phyloP scores from a whole-genome alignment of 2,797 vertebrate species.

The Botia kubotai region DNA sequence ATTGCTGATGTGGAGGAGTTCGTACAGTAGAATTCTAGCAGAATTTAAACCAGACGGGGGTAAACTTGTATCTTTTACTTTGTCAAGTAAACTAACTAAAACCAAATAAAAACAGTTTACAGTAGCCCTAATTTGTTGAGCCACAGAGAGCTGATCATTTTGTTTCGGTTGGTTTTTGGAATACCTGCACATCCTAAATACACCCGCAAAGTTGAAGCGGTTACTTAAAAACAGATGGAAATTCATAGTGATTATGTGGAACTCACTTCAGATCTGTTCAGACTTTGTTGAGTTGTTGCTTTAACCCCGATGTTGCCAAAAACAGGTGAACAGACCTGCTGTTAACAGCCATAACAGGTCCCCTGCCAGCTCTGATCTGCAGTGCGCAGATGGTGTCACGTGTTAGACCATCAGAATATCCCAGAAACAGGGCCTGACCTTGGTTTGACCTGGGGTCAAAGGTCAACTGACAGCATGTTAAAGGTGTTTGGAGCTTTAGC shows the following conservation, averaged over 20 bases:
- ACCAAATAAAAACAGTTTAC: not conserved
- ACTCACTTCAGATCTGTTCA: not conserved
- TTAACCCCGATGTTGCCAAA: conserved; percentile 38
- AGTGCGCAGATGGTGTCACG: conserved; percentile 3
- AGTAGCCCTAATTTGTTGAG: not conserved
- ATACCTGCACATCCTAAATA: not conserved
- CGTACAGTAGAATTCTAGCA: not conserved
- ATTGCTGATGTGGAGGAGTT: conserved; percentile 5
- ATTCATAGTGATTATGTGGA: not conserved
- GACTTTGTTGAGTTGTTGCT: conserved; percentile 38
- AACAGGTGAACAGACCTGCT: conserved; percentile 42
- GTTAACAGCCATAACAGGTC: conserved; percentile 29
- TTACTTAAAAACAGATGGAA: conserved; percentile 2
- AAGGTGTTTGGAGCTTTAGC: not conserved
- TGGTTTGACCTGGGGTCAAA: not conserved
- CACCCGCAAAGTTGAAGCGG: not conserved
- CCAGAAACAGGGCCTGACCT: conserved; percentile 12
- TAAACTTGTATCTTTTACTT: not conserved
- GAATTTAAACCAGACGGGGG: not conserved
- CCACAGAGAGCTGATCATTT: not conserved
- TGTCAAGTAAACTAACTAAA: conserved; percentile 14
- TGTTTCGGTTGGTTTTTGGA: not conserved
- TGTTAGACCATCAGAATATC: not conserved
- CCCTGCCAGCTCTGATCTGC: conserved; percentile 9
- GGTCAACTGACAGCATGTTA: not conserved